Percentiles rank a stretch among this genome's conserved stretches.
Conservation (phyloP, 2,113 vertebrate genomes). For the Tricholaema leucomelas region DNA sequence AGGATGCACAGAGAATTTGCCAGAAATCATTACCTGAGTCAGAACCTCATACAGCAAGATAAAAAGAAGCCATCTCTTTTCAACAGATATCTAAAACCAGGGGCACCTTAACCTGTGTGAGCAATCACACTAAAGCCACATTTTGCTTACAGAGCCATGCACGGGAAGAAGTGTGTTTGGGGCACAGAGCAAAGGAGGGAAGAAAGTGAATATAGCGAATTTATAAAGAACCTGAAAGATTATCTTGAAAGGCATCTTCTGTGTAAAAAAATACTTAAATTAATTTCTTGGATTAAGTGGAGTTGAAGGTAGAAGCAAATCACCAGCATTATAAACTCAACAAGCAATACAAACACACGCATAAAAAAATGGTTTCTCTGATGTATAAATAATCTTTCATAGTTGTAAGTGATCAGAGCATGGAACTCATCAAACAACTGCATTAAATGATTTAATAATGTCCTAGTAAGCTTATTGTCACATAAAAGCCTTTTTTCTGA, state of each 20-base stretch:
- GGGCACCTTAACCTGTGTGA: neutral
- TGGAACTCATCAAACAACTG: slow-evolving; percentile 10
- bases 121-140: neutral
- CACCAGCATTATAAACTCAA: neutral
- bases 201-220: neutral
- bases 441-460: slow-evolving; percentile 28
- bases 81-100: neutral
- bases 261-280: neutral
- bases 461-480: slow-evolving; percentile 1
- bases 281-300: neutral
- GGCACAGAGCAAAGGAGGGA: neutral
- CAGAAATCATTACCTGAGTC: neutral
- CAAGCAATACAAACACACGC: neutral
- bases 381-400: neutral
- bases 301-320: neutral
- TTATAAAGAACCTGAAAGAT: neutral
- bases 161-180: neutral
- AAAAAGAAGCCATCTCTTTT: neutral
- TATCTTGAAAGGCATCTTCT: neutral
- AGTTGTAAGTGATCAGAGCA: neutral
- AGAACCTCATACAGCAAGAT: neutral
- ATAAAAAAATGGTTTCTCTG: neutral
- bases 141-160: neutral
- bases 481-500: slow-evolving; percentile 23
- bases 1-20: neutral